Evolutionary conservation across 2,888 invertebrate species (phyloP), one percentile per base, ranked within the genome.

Genomic region (Tholera decimalis): DNA sequence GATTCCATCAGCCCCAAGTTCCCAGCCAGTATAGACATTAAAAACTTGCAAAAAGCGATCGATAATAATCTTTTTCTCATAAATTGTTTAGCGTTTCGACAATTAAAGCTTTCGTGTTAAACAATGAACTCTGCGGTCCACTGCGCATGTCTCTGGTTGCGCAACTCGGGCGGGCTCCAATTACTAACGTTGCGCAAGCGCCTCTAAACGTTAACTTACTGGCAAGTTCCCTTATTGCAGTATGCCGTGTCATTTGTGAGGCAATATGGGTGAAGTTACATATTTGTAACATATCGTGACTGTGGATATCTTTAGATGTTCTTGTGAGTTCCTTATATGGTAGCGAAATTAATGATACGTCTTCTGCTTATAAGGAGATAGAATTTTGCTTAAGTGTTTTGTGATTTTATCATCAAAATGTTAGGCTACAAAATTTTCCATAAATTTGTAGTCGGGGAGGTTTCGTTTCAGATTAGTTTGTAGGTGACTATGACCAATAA

Each of bases 131-230:
- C 75, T 76, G 66, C 79, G 85, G 86, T 83, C 84, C 83, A 84
- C 77, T 61, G 85, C 80, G 73, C 82, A 67, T 84, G 82, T 81
- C 79, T 81, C 66, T 57, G 13, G 60, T 87, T 86, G 59, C 75
- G 82, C 80, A 86, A 88, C 35, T 13, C 33, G 63, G 76, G 77
- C 80, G 75, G 82, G 88, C 80, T 89, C 89, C 88, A 91, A 89
- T 91, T 89, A 88, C 87, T 66, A 72, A 66, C 47, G 76, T 89
- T 90, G 82, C 87, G 87, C 84, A 91, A 91, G 65, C 77, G 81
- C 75, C 66, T 54, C 59, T 76, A 75, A 73, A 76, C 73, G 73
- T 60, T 69, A 68, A 66, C 51, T 79, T 62, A 69, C 65, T 55
- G 59, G 49, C 49, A 67, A 33, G 73, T 71, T 62, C 69, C 80